A percentile compares a stretch with the other conserved stretches of the same genome.
Evolutionary conservation across 2,888 invertebrate genomes (phyloP).

Genomic region (Lepidonotus clava): DNA sequence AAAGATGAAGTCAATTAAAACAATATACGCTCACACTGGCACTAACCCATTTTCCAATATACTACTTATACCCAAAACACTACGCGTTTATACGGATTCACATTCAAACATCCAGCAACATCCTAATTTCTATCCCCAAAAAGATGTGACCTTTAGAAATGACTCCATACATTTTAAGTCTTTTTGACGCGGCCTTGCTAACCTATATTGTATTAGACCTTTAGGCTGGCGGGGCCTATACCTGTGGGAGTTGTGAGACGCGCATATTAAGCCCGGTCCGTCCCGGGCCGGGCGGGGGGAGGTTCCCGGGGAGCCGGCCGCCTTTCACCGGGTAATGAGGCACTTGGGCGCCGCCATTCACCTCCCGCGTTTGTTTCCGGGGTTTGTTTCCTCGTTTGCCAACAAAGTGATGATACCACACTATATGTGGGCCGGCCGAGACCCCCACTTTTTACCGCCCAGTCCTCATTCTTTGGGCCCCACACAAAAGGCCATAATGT

Average conservation of each 20-base stretch:
- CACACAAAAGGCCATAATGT: conserved; percentile 45
- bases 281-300: neutral
- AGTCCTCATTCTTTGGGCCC: neutral
- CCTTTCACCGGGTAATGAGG: neutral
- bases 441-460: neutral
- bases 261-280: neutral
- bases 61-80: neutral
- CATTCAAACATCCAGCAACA: too few species aligned
- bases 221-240: too few species aligned
- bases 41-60: neutral
- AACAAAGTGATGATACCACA: conserved; percentile 6
- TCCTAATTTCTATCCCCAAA: too few species aligned
- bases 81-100: too few species aligned
- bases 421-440: neutral
- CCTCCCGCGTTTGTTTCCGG: neutral
- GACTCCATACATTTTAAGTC: too few species aligned
- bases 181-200: too few species aligned
- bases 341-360: conserved; percentile 1
- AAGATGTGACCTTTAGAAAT: too few species aligned
- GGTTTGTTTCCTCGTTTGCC: conserved; percentile 44
- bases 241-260: neutral
- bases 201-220: too few species aligned
- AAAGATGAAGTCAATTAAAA: too few species aligned
- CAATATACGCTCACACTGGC: neutral
- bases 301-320: neutral